A percentile compares a stretch with the other conserved stretches of the same genome.
phyloP scores from a whole-genome alignment of 1,140 invertebrate genomes.

The Drosophila ohnishii region DNA sequence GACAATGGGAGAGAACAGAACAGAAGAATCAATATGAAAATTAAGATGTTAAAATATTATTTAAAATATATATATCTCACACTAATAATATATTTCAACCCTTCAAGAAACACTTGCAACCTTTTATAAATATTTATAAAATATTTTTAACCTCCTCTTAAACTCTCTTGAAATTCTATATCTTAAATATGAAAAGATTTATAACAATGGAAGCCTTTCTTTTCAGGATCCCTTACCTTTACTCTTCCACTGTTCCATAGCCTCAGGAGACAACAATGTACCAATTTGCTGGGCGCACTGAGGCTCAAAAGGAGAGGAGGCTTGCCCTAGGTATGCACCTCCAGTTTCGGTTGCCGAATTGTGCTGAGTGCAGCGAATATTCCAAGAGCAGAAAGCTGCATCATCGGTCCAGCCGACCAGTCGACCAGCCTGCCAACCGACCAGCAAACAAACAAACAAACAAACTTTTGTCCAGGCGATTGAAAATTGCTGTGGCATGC shows the following conservation, averaged over 20 bases:
- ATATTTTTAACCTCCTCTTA: neutral
- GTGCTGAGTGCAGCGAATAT: constrained; percentile 75
- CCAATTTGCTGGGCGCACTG: constrained; percentile 33
- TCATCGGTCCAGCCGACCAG: constrained; percentile 25
- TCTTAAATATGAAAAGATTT: neutral
- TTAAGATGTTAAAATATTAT: no score
- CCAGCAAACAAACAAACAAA: constrained; percentile 67
- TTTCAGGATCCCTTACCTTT: neutral
- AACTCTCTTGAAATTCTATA: neutral
- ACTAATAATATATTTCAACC: no score
- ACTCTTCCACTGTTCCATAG: constrained; percentile 35
- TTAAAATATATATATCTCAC: no score
- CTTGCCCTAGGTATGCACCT: constrained; percentile 8
- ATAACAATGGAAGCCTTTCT: neutral
- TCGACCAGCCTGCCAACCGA: constrained; percentile 25
- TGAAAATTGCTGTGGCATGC: constrained; percentile 78
- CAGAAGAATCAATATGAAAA: no score
- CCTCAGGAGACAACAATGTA: constrained; percentile 48
- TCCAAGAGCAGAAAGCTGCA: constrained; percentile 42
- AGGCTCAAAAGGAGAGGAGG: constrained; percentile 17
- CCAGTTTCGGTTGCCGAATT: constrained; percentile 26
- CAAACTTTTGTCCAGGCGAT: constrained; percentile 78
- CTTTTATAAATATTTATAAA: neutral
- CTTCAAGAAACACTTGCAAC: no score
- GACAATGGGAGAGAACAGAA: constrained; percentile 13